Percentiles rank a stretch among this genome's conserved stretches.
Conservation (phyloP, 2,113 vertebrate genomes). For the Catharus minimus region DNA sequence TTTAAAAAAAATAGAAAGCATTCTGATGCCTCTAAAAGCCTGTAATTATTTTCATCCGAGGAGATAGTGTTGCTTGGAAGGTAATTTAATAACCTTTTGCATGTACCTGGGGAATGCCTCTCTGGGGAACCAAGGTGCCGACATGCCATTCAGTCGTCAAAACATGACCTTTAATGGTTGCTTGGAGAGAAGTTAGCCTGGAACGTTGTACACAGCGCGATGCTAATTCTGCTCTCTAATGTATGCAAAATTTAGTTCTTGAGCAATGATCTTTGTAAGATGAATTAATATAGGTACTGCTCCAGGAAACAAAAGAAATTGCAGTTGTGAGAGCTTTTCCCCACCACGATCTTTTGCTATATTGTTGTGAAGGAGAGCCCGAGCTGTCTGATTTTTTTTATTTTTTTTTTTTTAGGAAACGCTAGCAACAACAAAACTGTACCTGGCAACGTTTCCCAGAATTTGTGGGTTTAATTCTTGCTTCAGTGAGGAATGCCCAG, state of each 20-base stretch:
- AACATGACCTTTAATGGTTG: conserved; percentile 99
- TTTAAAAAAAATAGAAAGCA: conserved; percentile 88
- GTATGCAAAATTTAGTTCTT: conserved; percentile 91
- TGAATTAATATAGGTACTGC: conserved; percentile 83
- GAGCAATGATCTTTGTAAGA: conserved; percentile 83
- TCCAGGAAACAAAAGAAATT: conserved; percentile 80
- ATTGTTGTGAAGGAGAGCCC: conserved; percentile 50
- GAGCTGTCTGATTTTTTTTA: conserved; percentile 40
- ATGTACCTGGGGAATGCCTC: conserved; percentile 99
- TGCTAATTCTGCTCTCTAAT: conserved; percentile 98
- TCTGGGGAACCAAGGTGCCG: conserved; percentile 98
- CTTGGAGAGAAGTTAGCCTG: conserved; percentile 97
- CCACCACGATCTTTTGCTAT: conserved; percentile 51
- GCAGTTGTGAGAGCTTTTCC: conserved; percentile 61
- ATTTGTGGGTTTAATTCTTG: conserved; percentile 21
- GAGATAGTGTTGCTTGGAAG: conserved; percentile 93
- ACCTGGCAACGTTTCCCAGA: conserved; percentile 18
- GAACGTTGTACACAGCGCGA: conserved; percentile 87
- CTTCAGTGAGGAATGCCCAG: conserved; percentile 32
- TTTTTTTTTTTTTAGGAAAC: neutral
- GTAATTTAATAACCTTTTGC: conserved; percentile 99
- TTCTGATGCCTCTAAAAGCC: conserved; percentile 94
- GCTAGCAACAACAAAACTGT: conserved; percentile 13
- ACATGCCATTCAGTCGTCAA: conserved; percentile 99
- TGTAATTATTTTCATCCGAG: conserved; percentile 99